Percentiles rank a stretch among this genome's conserved stretches.
These are phyloP conservation scores for Nematostella vectensis DNA, from an alignment of 92 coral and sea anemone species.

Conservation along the genomic window DNA sequence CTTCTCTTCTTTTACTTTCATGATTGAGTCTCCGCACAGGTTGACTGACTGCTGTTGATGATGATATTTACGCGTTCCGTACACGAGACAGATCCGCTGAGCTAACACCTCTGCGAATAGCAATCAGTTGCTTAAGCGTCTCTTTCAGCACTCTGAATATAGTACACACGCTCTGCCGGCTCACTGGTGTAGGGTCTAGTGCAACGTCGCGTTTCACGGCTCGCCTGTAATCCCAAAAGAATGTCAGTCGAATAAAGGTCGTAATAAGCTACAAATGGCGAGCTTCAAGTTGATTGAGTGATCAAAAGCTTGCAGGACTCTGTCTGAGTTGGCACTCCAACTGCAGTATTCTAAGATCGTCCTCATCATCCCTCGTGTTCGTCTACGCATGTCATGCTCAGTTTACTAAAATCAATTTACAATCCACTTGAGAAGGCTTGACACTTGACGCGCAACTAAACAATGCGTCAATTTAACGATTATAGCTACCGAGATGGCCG, in stretches of 20 bases:
- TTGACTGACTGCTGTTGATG: background rate
- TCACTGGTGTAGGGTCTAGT: background rate
- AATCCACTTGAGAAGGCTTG: no score
- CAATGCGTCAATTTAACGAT: no score
- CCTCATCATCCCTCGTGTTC: background rate
- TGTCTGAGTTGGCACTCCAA: no score
- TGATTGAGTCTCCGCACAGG: background rate
- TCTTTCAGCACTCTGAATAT: background rate
- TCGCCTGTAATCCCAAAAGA: slow-evolving; percentile 5
- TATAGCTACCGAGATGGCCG: no score
- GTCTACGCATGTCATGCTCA: background rate
- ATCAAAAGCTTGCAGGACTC: no score
- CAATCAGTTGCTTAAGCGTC: background rate
- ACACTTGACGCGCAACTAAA: no score
- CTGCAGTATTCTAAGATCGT: no score
- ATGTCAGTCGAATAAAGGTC: slow-evolving; percentile 1
- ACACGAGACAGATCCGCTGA: background rate
- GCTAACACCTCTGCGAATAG: background rate
- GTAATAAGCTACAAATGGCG: background rate
- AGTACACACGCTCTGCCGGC: background rate
- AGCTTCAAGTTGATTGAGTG: background rate
- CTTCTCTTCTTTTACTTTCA: slow-evolving; percentile 27
- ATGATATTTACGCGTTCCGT: background rate
- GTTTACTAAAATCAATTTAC: no score
- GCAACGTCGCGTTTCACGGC: background rate